Evolutionary conservation across 2,888 invertebrate genomes (phyloP).

Genomic region (Plemyria rubiginata): DNA sequence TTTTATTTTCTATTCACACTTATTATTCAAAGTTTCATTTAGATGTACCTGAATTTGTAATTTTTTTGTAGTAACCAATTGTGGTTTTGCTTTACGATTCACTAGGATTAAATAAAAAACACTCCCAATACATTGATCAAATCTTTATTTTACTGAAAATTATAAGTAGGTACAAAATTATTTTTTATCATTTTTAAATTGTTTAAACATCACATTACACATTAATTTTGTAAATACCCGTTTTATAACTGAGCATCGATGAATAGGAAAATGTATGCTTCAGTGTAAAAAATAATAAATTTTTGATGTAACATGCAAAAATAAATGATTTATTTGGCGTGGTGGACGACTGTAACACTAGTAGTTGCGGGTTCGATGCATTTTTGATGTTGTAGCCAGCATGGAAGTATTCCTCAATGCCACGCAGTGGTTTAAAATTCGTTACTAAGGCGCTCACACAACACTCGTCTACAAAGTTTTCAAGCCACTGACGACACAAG

Average conservation of each 20-base stretch:
- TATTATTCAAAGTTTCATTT: too few relatives aligned
- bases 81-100: too few relatives aligned
- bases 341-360: too few relatives aligned
- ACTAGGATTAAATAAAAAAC: not conserved
- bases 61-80: too few relatives aligned
- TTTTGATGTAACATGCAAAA: not conserved
- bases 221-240: constrained; percentile 1
- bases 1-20: too few relatives aligned
- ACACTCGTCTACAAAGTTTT: too few relatives aligned
- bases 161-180: constrained; percentile 17
- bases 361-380: too few relatives aligned
- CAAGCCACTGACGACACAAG: too few relatives aligned
- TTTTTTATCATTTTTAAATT: constrained; percentile 4
- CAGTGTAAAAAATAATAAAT: not conserved
- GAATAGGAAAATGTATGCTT: not conserved
- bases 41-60: too few relatives aligned
- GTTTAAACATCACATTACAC: not conserved
- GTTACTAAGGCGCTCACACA: too few relatives aligned
- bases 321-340: too few relatives aligned
- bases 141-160: constrained; percentile 19
- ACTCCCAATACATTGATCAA: constrained; percentile 5
- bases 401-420: not conserved
- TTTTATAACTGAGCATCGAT: not conserved
- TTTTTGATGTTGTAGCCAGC: not conserved
- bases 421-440: too few relatives aligned